These are phyloP conservation scores for Poecilia velifera DNA, from an alignment of 2,797 vertebrate genomes.

Conservation along the genomic window DNA sequence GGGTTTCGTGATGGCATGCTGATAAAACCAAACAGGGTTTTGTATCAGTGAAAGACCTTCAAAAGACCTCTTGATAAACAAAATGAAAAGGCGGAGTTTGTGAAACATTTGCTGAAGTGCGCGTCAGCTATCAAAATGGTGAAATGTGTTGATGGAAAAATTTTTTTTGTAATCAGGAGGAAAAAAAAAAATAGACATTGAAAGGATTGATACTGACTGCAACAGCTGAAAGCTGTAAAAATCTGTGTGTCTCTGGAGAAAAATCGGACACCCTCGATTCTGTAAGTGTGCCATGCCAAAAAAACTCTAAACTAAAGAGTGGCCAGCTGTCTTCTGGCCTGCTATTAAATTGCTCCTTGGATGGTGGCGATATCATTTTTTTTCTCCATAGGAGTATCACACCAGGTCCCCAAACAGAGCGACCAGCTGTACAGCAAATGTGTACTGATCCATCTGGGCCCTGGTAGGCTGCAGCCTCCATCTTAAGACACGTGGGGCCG, in stretches of 20 bases:
- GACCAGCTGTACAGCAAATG: slow-evolving; percentile 97
- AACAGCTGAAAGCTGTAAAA: slow-evolving; percentile 83
- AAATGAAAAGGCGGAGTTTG: slow-evolving; percentile 39
- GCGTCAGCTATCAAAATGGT: slow-evolving; percentile 34
- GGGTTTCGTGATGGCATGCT: slow-evolving; percentile 78
- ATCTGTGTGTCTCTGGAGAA: slow-evolving; percentile 81
- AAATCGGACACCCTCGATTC: slow-evolving; percentile 84
- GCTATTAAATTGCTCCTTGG: slow-evolving; percentile 87
- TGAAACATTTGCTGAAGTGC: slow-evolving; percentile 34
- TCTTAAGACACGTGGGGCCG: slow-evolving; percentile 90
- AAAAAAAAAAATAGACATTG: slow-evolving; percentile 69
- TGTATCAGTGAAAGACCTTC: slow-evolving; percentile 83
- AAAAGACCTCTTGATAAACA: slow-evolving; percentile 65
- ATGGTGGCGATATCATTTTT: slow-evolving; percentile 85
- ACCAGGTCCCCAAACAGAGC: slow-evolving; percentile 95
- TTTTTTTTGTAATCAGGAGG: slow-evolving; percentile 58
- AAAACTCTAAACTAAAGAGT: slow-evolving; percentile 87
- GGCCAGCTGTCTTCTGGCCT: slow-evolving; percentile 87
- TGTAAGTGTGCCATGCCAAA: slow-evolving; percentile 84
- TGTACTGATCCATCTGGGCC: slow-evolving; percentile 92
- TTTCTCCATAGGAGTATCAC: slow-evolving; percentile 95
- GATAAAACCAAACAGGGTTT: slow-evolving; percentile 80
- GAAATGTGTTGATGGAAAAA: slow-evolving; percentile 34
- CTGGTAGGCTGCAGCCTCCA: slow-evolving; percentile 89
- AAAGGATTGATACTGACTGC: slow-evolving; percentile 75